Conservation (phyloP, 1,140 invertebrate genomes). For the Zophobas morio region DNA sequence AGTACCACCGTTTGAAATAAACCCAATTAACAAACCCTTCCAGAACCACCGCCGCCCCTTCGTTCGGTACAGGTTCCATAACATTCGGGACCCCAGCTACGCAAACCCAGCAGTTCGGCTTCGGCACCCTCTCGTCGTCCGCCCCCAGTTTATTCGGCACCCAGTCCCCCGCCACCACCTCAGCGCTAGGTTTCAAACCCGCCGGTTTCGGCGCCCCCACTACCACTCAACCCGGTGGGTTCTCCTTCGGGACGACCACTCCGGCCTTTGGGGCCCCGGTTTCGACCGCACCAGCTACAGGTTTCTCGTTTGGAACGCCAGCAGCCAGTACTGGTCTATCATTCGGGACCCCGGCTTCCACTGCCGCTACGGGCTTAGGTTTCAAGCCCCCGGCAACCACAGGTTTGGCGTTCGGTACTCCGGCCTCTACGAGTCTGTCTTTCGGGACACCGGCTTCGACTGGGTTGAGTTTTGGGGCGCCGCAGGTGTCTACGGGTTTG, state of each 20-base stretch:
- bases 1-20: not conserved
- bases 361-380: constrained; percentile 13
- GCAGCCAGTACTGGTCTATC: constrained; percentile 38
- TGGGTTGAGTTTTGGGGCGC: constrained; percentile 55
- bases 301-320: constrained; percentile 43
- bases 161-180: not conserved
- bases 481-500: constrained; percentile 16
- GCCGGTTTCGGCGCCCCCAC: not conserved
- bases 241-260: constrained; percentile 46
- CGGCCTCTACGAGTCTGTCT: constrained; percentile 53
- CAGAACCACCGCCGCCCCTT: constrained; percentile 32
- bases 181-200: constrained; percentile 8
- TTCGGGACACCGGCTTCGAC: constrained; percentile 57
- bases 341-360: constrained; percentile 45
- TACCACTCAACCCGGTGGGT: constrained; percentile 22
- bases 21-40: not conserved
- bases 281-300: constrained; percentile 10
- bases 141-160: constrained; percentile 51
- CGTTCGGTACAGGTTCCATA: constrained; percentile 35
- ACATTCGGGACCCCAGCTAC: constrained; percentile 34
- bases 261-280: constrained; percentile 52
- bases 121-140: constrained; percentile 59
- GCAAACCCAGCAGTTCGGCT: constrained; percentile 39
- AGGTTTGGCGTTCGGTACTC: constrained; percentile 31
- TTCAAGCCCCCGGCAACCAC: not conserved